phyloP scores from a whole-genome alignment of 2,888 invertebrate species.

The Pristionchus entomophagus region DNA sequence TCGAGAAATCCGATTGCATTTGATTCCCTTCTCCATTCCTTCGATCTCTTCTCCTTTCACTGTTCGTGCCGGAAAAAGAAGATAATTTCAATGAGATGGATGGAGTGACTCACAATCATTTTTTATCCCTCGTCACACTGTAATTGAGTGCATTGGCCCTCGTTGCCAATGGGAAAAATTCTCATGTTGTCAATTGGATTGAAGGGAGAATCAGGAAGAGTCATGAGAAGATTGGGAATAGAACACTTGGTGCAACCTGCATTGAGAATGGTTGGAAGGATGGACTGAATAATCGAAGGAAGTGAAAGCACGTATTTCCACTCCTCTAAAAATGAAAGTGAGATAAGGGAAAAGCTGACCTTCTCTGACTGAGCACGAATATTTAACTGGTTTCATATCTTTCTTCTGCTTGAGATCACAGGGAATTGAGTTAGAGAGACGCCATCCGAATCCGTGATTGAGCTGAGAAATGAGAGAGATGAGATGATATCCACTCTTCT shows the following conservation, averaged over 20 bases:
- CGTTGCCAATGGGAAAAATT: not conserved
- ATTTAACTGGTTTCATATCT: conserved; percentile 1
- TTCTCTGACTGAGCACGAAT: conserved; percentile 17
- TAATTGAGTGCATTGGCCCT: conserved; percentile 18
- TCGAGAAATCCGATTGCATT: conserved; percentile 25
- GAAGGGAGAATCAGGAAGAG: conserved; percentile 11
- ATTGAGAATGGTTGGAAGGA: not conserved
- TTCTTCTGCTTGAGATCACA: conserved; percentile 4
- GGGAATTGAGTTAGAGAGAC: not conserved
- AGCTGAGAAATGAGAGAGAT: not conserved
- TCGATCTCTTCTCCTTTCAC: not conserved
- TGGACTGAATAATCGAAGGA: not conserved
- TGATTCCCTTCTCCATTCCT: conserved; percentile 4
- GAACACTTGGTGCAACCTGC: not conserved
- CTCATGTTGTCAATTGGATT: conserved; percentile 21
- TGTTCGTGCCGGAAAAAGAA: not conserved
- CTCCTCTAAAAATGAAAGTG: not conserved
- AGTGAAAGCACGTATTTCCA: not conserved
- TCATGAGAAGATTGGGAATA: conserved; percentile 17
- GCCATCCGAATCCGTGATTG: conserved; percentile 7
- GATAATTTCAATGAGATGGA: not conserved
- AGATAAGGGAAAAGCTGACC: not conserved
- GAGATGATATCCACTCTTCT: too few relatives aligned
- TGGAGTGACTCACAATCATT: not conserved
- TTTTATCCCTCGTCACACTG: conserved; percentile 30